These are phyloP conservation scores for Drosophila pseudotalamancana DNA, from an alignment of 2,888 invertebrate species.

Conservation along the genomic window DNA sequence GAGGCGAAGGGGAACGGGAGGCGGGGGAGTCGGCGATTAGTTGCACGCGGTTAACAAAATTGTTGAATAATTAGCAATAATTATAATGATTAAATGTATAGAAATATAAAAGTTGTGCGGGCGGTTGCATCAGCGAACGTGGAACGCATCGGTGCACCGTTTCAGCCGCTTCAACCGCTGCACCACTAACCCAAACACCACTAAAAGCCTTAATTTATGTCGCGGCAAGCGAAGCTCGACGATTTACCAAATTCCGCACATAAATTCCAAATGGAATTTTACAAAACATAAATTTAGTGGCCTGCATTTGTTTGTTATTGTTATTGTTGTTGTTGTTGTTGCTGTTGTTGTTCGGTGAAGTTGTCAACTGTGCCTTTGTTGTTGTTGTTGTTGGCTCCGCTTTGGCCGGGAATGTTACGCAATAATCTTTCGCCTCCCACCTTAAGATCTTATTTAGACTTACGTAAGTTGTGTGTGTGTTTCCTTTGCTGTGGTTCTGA, in stretches of 20 bases:
- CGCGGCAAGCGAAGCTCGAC: constrained; percentile 48
- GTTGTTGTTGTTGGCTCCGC: constrained; percentile 19
- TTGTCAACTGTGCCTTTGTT: constrained; percentile 7
- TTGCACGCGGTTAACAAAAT: constrained; percentile 69
- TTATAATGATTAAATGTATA: constrained; percentile 63
- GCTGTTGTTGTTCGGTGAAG: too few relatives aligned
- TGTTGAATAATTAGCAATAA: constrained; percentile 74
- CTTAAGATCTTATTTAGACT: constrained; percentile 24
- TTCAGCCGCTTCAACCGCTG: constrained; percentile 42
- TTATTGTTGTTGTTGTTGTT: constrained; percentile 21
- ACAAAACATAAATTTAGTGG: constrained; percentile 53
- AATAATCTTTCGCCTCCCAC: constrained; percentile 60
- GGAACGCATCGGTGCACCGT: constrained; percentile 55
- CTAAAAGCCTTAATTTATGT: constrained; percentile 78
- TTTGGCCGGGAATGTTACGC: constrained; percentile 53
- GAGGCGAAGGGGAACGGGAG: not conserved
- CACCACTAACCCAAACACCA: constrained; percentile 49
- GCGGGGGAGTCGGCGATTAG: constrained; percentile 42
- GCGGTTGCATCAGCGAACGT: constrained; percentile 64
- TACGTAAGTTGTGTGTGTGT: constrained; percentile 10
- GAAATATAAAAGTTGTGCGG: constrained; percentile 46
- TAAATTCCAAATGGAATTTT: constrained; percentile 67
- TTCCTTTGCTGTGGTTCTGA: not conserved
- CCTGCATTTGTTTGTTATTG: constrained; percentile 47
- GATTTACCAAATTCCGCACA: constrained; percentile 68